phyloP scores from a whole-genome alignment of 2,888 invertebrate species.

The Podotricha telesiphe region DNA sequence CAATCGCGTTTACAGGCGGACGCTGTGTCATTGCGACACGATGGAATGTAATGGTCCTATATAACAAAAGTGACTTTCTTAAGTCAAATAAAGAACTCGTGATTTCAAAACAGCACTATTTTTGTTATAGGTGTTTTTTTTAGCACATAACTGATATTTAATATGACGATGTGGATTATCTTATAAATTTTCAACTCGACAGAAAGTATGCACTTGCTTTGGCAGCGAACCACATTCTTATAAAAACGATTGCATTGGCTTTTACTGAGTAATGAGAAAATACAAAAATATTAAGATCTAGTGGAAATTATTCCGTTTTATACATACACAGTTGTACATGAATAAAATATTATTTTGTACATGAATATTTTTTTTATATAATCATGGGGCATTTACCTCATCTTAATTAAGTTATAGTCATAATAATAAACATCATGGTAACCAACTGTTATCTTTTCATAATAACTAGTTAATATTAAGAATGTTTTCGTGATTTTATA shows the following conservation, averaged over 20 bases:
- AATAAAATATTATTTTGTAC: too few relatives aligned
- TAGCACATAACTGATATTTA: neutral
- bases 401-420: too few relatives aligned
- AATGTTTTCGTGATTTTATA: too few relatives aligned
- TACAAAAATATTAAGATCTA: neutral
- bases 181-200: conserved; percentile 11
- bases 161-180: conserved; percentile 8
- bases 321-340: too few relatives aligned
- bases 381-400: too few relatives aligned
- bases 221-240: conserved; percentile 20
- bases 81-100: neutral
- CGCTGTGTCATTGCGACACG: too few relatives aligned
- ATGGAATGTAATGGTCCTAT: too few relatives aligned
- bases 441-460: too few relatives aligned
- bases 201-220: conserved; percentile 12
- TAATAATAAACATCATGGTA: too few relatives aligned
- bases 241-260: conserved; percentile 14
- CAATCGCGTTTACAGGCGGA: too few relatives aligned
- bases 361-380: neutral
- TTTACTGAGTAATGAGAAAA: conserved; percentile 7
- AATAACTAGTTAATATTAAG: too few relatives aligned
- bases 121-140: neutral
- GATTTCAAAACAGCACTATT: neutral
- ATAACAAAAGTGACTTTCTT: too few relatives aligned
- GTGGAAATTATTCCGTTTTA: neutral